Percentiles rank a stretch among this genome's conserved stretches.
Evolutionary conservation across 2,888 invertebrate genomes (phyloP).

Genomic region (Actias luna): DNA sequence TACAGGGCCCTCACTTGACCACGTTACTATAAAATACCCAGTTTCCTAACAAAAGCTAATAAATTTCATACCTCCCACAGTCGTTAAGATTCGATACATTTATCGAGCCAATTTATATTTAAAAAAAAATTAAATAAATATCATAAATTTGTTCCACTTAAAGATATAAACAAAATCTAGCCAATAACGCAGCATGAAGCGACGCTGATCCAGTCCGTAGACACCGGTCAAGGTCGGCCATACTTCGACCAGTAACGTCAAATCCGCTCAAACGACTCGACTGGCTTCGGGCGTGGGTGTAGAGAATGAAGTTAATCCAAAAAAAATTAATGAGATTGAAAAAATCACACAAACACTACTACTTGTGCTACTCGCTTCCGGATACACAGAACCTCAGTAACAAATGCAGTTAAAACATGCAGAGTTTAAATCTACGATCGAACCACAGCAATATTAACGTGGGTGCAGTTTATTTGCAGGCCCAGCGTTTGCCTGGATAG

Average conservation of each 20-base stretch:
- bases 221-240: conserved; percentile 14
- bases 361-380: neutral
- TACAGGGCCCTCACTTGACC: too few species aligned
- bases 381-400: too few species aligned
- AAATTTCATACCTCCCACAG: too few species aligned
- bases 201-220: conserved; percentile 5
- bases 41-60: too few species aligned
- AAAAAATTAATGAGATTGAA: neutral
- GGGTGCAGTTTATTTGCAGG: too few species aligned
- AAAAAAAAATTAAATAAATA: neutral
- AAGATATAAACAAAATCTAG: conserved; percentile 4
- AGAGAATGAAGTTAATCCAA: neutral
- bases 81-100: neutral
- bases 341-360: neutral
- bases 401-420: neutral
- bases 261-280: neutral
- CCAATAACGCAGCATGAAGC: conserved; percentile 2
- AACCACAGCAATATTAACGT: too few species aligned
- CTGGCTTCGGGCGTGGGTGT: neutral
- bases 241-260: neutral
- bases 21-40: too few species aligned
- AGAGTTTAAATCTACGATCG: neutral
- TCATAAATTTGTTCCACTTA: neutral
- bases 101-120: neutral
- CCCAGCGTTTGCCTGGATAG: too few species aligned